Base-by-base conservation (phyloP, 2,888 invertebrate genomes). In the Nematopogon swammerdamellus region DNA sequence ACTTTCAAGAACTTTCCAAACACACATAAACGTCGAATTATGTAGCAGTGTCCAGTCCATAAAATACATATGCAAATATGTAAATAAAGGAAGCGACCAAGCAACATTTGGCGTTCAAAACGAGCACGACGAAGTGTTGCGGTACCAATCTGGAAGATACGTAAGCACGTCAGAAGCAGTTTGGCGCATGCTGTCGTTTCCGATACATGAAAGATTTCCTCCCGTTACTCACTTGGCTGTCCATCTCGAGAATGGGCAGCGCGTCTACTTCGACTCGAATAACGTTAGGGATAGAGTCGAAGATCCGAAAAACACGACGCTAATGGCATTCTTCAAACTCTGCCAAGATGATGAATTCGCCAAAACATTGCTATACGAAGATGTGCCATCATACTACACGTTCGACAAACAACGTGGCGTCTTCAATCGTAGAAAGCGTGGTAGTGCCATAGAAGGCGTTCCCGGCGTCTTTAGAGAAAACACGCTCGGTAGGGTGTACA, bases 151-250 rank as follows among this genome's bases (percentile, higher is more conserved):
- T 42, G 59, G 57, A 17, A 17, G 59, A 19, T 63, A 53, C 47
- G 50, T 54, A n/a, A 55, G 54, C 44, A 55, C 54, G 46, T 54
- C 51, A 46, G 56, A 56, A 53, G 54, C 49, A 49, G 51, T 48
- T 54, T 60, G 61, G 60, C 47, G 54, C 19, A 57, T 59, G 29
- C 50, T 57, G 14, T 50, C 48, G 19, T 59, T 57, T 49, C 54
- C 55, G 17, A 53, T 65, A 18, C 62, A 60, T 54, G 57, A 60
- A 30, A 48, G 54, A 29, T 46, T 51, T 49, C 60, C 60, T 16
- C 50, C 56, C n/a, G 55, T 58, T 19, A 43, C 50, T 18, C 55
- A 58, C 49, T 50, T 59, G 18, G 48, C 47, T 25, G 50, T 57
- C 1, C 57, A 57, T 42, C 53, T 60, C 14, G 54, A 54, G 51